Conservation (phyloP, 2,888 invertebrate genomes). For the Drosophila emarginata region DNA sequence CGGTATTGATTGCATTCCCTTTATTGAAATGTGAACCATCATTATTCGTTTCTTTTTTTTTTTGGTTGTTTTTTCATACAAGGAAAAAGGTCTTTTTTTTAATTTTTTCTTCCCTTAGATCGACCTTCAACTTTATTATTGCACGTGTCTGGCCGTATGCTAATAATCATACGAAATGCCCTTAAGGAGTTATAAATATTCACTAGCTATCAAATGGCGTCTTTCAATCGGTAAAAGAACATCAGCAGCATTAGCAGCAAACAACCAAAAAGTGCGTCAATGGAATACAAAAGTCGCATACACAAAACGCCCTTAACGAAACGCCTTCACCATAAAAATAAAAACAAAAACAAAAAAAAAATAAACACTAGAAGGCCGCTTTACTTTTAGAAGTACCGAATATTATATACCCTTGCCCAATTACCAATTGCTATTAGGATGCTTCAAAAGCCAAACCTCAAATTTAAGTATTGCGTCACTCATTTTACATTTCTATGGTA, state of each 20-base stretch:
- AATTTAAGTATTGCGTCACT: no score
- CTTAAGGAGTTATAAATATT: slow-evolving; percentile 19
- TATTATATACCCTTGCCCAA: no score
- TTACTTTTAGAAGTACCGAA: no score
- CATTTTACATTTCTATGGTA: no score
- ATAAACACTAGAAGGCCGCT: no score
- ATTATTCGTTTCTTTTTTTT: no score
- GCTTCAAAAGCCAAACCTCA: no score
- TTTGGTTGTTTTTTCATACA: no score
- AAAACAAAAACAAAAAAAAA: neutral
- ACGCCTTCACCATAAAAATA: slow-evolving; percentile 2
- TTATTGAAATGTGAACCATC: no score
- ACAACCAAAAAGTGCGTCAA: neutral
- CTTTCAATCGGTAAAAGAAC: neutral
- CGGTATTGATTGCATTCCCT: no score
- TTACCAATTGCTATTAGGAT: no score
- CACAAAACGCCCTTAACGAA: neutral
- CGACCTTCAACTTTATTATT: slow-evolving; percentile 4
- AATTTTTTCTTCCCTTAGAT: neutral
- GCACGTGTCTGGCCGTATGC: neutral
- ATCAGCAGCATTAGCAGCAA: no score
- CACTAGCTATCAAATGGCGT: slow-evolving; percentile 13
- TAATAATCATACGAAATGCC: slow-evolving; percentile 12
- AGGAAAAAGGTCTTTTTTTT: slow-evolving; percentile 5
- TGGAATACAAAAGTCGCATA: neutral